Percentiles rank a stretch among this genome's conserved stretches.
Conservation (phyloP, 2,888 invertebrate genomes). For the Limulus polyphemus region DNA sequence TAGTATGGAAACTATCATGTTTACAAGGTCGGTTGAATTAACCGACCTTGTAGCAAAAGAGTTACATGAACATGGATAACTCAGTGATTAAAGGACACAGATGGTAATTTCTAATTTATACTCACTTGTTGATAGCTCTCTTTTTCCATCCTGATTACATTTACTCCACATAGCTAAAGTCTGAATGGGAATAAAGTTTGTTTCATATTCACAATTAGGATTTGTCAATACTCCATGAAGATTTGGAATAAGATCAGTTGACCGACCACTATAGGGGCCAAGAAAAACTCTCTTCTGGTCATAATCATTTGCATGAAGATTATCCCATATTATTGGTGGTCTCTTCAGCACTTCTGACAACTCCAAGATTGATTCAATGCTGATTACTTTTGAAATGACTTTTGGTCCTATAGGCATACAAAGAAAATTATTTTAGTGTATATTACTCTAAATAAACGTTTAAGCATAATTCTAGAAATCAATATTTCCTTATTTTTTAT, state of each 20-base stretch:
- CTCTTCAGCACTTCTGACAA: constrained; percentile 76
- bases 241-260: constrained; percentile 77
- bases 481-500: no score
- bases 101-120: no score
- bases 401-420: constrained; percentile 41
- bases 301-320: constrained; percentile 97
- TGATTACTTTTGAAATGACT: constrained; percentile 57
- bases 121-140: constrained; percentile 20
- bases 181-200: constrained; percentile 87
- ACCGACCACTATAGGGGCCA: constrained; percentile 57
- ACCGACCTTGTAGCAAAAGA: no score
- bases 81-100: no score
- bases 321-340: constrained; percentile 97
- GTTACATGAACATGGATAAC: no score
- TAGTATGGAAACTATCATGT: no score
- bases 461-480: no score
- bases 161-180: constrained; percentile 91
- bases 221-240: constrained; percentile 88
- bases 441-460: no score
- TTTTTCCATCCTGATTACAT: constrained; percentile 53
- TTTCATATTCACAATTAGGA: constrained; percentile 98
- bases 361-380: constrained; percentile 77
- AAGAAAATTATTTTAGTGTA: no score
- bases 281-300: constrained; percentile 92
- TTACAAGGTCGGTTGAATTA: no score